These are phyloP conservation scores for Hoplias malabaricus DNA, from an alignment of 2,113 vertebrate genomes.

Conservation along the genomic window DNA sequence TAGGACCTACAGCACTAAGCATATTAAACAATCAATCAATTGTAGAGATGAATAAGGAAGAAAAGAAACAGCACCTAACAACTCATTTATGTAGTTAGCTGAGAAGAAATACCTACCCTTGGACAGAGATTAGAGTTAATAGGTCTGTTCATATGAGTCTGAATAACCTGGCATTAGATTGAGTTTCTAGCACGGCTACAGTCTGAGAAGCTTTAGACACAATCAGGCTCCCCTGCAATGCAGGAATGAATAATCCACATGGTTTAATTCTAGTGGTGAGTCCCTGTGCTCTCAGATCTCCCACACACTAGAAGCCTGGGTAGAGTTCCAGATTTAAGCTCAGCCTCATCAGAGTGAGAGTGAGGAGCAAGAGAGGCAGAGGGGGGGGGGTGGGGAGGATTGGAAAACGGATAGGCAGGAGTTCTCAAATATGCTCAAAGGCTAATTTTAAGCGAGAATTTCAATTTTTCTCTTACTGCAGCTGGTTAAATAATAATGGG, in stretches of 20 bases:
- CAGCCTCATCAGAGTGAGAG: background rate
- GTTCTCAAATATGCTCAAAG: background rate
- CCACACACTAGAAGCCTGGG: constrained; percentile 37
- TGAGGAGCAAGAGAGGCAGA: background rate
- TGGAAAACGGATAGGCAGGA: background rate
- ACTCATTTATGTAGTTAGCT: constrained; percentile 66
- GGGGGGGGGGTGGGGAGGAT: background rate
- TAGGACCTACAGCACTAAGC: constrained; percentile 54
- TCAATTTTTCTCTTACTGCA: background rate
- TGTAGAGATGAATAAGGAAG: constrained; percentile 51
- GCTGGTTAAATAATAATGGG: constrained; percentile 7
- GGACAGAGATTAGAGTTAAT: constrained; percentile 45
- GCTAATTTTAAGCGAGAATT: background rate
- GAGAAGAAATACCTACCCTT: constrained; percentile 60
- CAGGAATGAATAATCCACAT: constrained; percentile 43
- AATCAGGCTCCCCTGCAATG: constrained; percentile 39
- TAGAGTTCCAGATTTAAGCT: constrained; percentile 20
- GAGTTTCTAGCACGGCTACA: constrained; percentile 15
- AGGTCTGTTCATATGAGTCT: constrained; percentile 49
- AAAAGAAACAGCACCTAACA: constrained; percentile 55
- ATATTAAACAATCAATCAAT: constrained; percentile 59
- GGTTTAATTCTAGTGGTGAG: constrained; percentile 31
- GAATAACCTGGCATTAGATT: constrained; percentile 23
- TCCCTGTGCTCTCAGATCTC: constrained; percentile 39
- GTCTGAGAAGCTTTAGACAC: constrained; percentile 34